A percentile compares a stretch with the other conserved stretches of the same genome.
phyloP scores from a whole-genome alignment of 2,113 vertebrate genomes.

The Sprattus sprattus region DNA sequence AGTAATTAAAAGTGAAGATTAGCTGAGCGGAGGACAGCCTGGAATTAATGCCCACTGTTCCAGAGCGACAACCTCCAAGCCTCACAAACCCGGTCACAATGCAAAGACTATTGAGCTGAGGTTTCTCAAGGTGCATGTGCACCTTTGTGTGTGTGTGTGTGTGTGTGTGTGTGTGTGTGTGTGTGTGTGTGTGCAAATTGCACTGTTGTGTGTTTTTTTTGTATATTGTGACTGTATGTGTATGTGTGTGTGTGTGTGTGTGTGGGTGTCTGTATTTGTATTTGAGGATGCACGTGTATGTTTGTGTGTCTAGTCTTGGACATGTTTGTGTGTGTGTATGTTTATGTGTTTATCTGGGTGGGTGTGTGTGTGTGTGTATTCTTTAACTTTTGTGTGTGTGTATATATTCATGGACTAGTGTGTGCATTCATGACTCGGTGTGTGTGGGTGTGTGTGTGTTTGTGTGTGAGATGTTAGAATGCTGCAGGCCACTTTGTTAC shows the following conservation, averaged over 20 bases:
- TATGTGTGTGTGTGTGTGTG: neutral
- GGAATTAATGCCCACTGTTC: slow-evolving; percentile 1
- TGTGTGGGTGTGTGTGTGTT: neutral
- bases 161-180: neutral
- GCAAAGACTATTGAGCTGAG: neutral
- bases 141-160: neutral
- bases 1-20: slow-evolving; percentile 20
- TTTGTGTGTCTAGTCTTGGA: neutral
- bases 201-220: neutral
- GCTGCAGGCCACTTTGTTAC: neutral
- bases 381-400: too few species aligned
- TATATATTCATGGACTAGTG: neutral
- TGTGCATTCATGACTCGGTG: neutral
- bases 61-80: neutral
- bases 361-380: too few species aligned
- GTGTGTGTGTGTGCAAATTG: neutral
- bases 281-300: neutral
- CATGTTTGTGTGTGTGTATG: too few species aligned
- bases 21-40: neutral
- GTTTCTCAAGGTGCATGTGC: neutral
- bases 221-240: too few species aligned
- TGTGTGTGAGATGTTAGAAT: neutral
- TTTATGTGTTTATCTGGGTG: too few species aligned
- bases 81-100: neutral
- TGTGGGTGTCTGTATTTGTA: neutral